These are phyloP conservation scores for Anarrhichthys ocellatus DNA, from an alignment of 2,113 vertebrate genomes.

Conservation along the genomic window DNA sequence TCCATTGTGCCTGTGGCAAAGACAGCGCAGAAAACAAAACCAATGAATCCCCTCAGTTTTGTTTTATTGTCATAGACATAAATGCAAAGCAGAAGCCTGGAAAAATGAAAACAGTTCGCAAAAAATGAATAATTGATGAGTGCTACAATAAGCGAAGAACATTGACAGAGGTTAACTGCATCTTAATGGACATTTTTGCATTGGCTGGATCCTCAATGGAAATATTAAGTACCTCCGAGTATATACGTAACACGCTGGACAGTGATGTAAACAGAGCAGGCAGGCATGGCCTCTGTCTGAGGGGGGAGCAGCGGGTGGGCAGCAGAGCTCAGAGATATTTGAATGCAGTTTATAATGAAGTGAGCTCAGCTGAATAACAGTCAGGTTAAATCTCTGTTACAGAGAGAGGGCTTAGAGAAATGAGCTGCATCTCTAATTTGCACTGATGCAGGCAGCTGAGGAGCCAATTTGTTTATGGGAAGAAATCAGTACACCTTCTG, in stretches of 20 bases:
- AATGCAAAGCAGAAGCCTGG: slow-evolving; percentile 41
- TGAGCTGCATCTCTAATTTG: slow-evolving; percentile 25
- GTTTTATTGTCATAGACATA: slow-evolving; percentile 7
- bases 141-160: slow-evolving; percentile 24
- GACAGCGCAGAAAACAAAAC: slow-evolving; percentile 38
- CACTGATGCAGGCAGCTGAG: not conserved
- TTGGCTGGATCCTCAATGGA: slow-evolving; percentile 37
- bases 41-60: slow-evolving; percentile 25
- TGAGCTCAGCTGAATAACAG: slow-evolving; percentile 51
- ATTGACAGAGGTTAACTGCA: slow-evolving; percentile 43
- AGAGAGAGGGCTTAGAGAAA: slow-evolving; percentile 13
- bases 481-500: not conserved
- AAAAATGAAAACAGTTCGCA: slow-evolving; percentile 14
- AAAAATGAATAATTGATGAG: slow-evolving; percentile 57
- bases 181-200: slow-evolving; percentile 47
- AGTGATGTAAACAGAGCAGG: slow-evolving; percentile 54
- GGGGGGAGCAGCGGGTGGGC: slow-evolving; percentile 47
- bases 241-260: slow-evolving; percentile 14
- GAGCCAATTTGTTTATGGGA: not conserved
- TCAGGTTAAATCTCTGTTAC: slow-evolving; percentile 51
- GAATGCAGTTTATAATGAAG: slow-evolving; percentile 61
- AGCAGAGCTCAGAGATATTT: slow-evolving; percentile 44
- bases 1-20: slow-evolving; percentile 89
- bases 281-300: slow-evolving; percentile 40
- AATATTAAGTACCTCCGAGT: slow-evolving; percentile 40